Base-by-base conservation (phyloP, 2,888 invertebrate species). In the Polydesmus complanatus region DNA sequence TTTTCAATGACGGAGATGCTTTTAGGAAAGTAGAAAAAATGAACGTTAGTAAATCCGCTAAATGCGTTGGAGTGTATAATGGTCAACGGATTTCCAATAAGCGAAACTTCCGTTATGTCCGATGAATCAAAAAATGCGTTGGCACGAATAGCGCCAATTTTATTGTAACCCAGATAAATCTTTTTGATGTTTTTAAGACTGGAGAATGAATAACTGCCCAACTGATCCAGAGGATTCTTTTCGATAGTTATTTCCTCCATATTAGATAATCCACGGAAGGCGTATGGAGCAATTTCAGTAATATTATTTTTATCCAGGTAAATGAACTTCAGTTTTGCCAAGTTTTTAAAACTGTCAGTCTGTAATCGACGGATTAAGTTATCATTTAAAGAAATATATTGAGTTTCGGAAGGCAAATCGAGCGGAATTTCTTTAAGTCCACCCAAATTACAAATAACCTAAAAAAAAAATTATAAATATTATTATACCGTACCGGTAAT, bases 371-470 rank as follows among this genome's bases (percentile, higher is more conserved):
- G 83, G 70, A 93, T 84, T 73, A 86, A 83, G 74, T 92, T 91
- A 71, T 89, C 85, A 51, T 89, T 87, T 67, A 93, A 75, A 1
- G 91, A 86, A 65, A 92, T 78, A 73, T 92, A 90, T 73, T 86
- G 87, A 68, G 92, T 86, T 60, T 84, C 82, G 25, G 82, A 73
- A 23, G 89, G 87, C 68, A 93, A 78, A 65, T 80, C 79, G 8
- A 25, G 50, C 55, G 89, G 90, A 67, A 90, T 88, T 70, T 86
- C 86, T 64, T 82, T 81, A 68, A 90, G 77, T 62, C 85, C 83
- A 64, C 88, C 88, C 65, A 87, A 88, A 78, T 90, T 89, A 80
- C 90, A 90, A 71, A 89, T 81, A 68, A 90, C 88, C 90, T 90
- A 79, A 56, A 75, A 78, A 66, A 69, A 66, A 5, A 57, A 37